Percentiles rank a stretch among this genome's conserved stretches.
Conservation (phyloP, 2,888 invertebrate genomes). For the Dicyrtomina minuta region DNA sequence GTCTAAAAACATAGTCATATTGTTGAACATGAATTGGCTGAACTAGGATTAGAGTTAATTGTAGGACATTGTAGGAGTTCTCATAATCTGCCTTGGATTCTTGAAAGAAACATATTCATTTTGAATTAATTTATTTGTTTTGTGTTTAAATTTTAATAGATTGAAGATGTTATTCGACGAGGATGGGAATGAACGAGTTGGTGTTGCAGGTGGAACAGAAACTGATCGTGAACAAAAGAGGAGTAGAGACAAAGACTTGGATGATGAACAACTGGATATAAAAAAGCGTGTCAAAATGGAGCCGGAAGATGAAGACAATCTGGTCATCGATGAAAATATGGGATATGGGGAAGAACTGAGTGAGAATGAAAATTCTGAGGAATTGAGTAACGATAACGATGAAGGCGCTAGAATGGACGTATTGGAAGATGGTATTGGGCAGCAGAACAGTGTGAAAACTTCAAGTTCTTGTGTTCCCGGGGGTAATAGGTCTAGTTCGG, state of each 20-base stretch:
- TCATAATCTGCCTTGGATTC: too few relatives aligned
- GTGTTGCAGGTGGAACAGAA: not conserved
- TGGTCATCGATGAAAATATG: constrained; percentile 19
- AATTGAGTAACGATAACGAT: too few relatives aligned
- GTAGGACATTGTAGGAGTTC: too few relatives aligned
- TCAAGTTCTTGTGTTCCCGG: too few relatives aligned
- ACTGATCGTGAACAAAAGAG: not conserved
- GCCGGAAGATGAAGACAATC: constrained; percentile 34
- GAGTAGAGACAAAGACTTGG: not conserved
- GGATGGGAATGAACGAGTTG: constrained; percentile 18
- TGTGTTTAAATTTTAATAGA: constrained; percentile 4
- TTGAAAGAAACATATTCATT: too few relatives aligned
- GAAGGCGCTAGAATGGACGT: too few relatives aligned
- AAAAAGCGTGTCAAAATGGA: constrained; percentile 23
- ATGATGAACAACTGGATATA: constrained; percentile 7
- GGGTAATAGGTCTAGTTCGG: too few relatives aligned
- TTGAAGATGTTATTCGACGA: constrained; percentile 29
- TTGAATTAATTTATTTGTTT: not conserved
- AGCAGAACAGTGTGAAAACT: constrained; percentile 1
- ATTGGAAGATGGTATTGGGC: too few relatives aligned
- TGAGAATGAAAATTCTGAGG: not conserved
- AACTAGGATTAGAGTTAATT: too few relatives aligned
- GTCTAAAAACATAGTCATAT: too few relatives aligned
- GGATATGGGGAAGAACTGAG: constrained; percentile 4
- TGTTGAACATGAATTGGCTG: too few relatives aligned